Conservation (phyloP, 2,888 invertebrate genomes). For the Agonopterix alstromeriana region DNA sequence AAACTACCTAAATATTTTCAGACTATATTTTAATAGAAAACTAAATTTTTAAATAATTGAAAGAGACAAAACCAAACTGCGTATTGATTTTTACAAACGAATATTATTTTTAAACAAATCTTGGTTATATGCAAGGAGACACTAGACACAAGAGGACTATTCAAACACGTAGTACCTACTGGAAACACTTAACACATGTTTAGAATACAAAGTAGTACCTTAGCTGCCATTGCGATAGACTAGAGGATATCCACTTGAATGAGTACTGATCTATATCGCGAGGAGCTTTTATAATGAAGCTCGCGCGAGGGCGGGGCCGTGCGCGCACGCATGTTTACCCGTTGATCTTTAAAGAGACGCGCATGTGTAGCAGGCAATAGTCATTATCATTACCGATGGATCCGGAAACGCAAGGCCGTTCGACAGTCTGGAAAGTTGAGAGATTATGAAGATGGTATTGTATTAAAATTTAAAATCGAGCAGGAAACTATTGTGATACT, state of each 20-base stretch:
- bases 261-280: conserved; percentile 40
- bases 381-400: conserved; percentile 20
- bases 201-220: conserved; percentile 46
- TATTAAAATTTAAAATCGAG: neutral
- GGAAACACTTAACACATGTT: conserved; percentile 22
- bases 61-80: too few species aligned
- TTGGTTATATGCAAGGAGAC: too few species aligned
- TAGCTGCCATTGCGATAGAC: conserved; percentile 63
- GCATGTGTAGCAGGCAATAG: conserved; percentile 18
- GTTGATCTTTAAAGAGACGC: conserved; percentile 51
- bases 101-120: too few species aligned
- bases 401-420: conserved; percentile 42
- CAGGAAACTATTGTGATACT: too few species aligned
- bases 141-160: too few species aligned
- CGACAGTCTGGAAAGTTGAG: conserved; percentile 1
- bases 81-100: too few species aligned
- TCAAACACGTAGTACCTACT: too few species aligned
- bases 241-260: conserved; percentile 55
- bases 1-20: too few species aligned
- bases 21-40: too few species aligned
- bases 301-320: conserved; percentile 53
- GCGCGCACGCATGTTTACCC: conserved; percentile 31
- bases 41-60: too few species aligned
- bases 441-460: neutral
- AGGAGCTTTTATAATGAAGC: conserved; percentile 58